Conservation (phyloP, 2,888 invertebrate genomes). For the Nebria brevicollis region DNA sequence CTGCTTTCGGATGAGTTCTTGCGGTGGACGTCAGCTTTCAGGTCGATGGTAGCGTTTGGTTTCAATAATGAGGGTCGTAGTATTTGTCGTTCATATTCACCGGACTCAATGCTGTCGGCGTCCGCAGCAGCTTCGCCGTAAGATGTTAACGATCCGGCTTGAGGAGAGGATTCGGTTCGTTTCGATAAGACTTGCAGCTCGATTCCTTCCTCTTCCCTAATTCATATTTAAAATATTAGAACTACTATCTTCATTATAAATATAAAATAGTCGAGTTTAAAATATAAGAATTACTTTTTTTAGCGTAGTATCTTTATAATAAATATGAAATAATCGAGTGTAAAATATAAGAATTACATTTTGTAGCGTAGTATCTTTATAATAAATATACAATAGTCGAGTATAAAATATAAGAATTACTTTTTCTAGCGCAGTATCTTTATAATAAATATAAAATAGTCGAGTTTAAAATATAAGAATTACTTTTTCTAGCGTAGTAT, state of each 20-base stretch:
- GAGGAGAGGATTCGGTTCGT: constrained; percentile 62
- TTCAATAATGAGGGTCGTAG: constrained; percentile 52
- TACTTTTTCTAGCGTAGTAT: too few relatives aligned
- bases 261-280: too few relatives aligned
- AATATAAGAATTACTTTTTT: too few relatives aligned
- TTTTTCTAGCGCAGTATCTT: neutral
- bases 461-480: neutral
- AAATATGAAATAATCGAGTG: too few relatives aligned
- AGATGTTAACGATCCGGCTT: constrained; percentile 66
- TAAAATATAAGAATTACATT: too few relatives aligned
- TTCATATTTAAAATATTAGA: too few relatives aligned
- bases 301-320: too few relatives aligned
- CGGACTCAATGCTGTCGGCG: constrained; percentile 62
- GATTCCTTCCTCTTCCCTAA: constrained; percentile 81
- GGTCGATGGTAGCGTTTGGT: constrained; percentile 74
- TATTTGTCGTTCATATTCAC: constrained; percentile 57
- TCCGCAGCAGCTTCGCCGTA: constrained; percentile 56
- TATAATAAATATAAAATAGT: neutral
- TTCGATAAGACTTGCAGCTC: constrained; percentile 79
- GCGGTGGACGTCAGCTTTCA: constrained; percentile 92
- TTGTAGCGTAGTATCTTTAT: too few relatives aligned
- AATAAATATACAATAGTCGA: too few relatives aligned
- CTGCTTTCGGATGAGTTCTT: constrained; percentile 91
- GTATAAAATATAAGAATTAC: neutral
- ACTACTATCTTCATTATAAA: too few relatives aligned